Evolutionary conservation across 2,797 vertebrate genomes (phyloP).

Genomic region (Tadarida brasiliensis): DNA sequence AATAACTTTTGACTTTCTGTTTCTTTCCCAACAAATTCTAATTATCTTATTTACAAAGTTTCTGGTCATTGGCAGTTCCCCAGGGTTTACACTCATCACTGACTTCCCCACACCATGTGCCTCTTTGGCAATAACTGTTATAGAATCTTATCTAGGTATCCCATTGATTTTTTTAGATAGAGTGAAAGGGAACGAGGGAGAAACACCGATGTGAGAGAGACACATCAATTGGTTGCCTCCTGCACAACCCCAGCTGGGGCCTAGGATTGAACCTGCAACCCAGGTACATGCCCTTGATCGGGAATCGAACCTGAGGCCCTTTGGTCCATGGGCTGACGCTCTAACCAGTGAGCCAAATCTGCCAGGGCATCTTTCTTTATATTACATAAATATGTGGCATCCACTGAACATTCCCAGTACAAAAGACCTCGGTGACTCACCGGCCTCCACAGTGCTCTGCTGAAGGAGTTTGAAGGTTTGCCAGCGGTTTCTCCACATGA

Average conservation of each 20-base stretch:
- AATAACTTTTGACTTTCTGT: neutral
- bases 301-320: no score
- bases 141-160: neutral
- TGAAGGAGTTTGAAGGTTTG: neutral
- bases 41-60: neutral
- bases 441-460: neutral
- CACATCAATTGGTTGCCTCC: no score
- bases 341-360: no score
- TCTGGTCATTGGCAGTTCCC: neutral
- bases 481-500: neutral
- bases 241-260: no score
- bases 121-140: neutral
- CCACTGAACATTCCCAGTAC: neutral
- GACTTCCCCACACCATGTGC: neutral
- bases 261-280: no score
- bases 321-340: no score
- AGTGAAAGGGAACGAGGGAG: no score
- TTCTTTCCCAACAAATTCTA: neutral
- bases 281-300: no score
- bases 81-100: neutral
- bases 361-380: neutral
- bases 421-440: neutral
- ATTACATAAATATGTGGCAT: neutral
- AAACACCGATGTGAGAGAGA: no score
- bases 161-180: no score